Evolutionary conservation across 1,140 invertebrate genomes (phyloP).

Genomic region (Tachypleus tridentatus): DNA sequence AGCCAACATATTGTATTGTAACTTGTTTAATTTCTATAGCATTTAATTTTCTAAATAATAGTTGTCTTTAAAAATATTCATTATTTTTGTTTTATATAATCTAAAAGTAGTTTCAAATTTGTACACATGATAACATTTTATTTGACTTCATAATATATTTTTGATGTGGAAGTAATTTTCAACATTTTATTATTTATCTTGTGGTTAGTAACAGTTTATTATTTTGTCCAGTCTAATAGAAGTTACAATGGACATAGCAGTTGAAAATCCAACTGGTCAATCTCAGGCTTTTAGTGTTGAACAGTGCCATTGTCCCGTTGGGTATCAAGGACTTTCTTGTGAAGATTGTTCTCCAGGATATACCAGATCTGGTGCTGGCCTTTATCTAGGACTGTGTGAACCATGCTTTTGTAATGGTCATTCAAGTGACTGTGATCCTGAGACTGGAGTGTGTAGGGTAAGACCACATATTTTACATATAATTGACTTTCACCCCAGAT

Average conservation of each 20-base stretch:
- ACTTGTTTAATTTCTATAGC: too few species aligned
- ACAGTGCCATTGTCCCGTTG: slow-evolving; percentile 70
- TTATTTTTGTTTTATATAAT: too few species aligned
- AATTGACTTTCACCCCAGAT: too few species aligned
- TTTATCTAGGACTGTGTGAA: slow-evolving; percentile 66
- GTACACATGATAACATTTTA: too few species aligned
- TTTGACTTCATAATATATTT: too few species aligned
- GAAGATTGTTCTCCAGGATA: slow-evolving; percentile 75
- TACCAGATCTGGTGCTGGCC: slow-evolving; percentile 52
- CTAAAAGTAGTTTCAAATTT: too few species aligned
- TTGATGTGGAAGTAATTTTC: slow-evolving; percentile 23
- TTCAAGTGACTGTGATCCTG: slow-evolving; percentile 27
- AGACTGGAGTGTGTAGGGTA: slow-evolving; percentile 39
- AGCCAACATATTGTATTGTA: too few species aligned
- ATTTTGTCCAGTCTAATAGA: slow-evolving; percentile 44
- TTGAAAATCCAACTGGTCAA: slow-evolving; percentile 53
- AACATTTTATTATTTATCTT: slow-evolving; percentile 22
- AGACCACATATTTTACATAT: too few species aligned
- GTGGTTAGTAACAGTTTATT: neutral
- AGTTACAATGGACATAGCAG: slow-evolving; percentile 66
- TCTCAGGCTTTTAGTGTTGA: slow-evolving; percentile 66
- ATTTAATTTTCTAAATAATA: too few species aligned
- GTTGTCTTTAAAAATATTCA: too few species aligned
- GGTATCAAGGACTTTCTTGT: slow-evolving; percentile 77
- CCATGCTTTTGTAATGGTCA: slow-evolving; percentile 28